phyloP scores from a whole-genome alignment of 2,797 vertebrate genomes.

The Sarcophilus harrisii region DNA sequence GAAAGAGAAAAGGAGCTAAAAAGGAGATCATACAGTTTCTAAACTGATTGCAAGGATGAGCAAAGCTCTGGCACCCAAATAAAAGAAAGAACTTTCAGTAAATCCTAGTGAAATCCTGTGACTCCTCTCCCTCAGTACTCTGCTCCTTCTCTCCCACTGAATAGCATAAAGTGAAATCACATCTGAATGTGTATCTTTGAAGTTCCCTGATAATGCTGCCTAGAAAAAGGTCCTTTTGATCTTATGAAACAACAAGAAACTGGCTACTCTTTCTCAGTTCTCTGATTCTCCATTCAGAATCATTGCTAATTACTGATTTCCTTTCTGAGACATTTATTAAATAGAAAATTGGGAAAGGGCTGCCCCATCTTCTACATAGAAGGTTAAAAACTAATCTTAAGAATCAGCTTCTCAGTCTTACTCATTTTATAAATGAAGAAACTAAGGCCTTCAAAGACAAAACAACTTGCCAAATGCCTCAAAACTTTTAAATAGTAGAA shows the following conservation, averaged over 20 bases:
- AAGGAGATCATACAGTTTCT: not conserved
- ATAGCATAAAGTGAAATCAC: not conserved
- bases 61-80: not conserved
- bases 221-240: not conserved
- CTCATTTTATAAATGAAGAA: not conserved
- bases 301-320: not conserved
- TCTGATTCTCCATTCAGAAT: too few species aligned
- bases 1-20: not conserved
- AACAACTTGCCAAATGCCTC: not conserved
- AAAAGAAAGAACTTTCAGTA: not conserved
- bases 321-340: not conserved
- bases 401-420: not conserved
- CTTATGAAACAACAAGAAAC: not conserved
- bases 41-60: not conserved
- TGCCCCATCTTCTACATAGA: not conserved
- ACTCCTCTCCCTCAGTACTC: not conserved
- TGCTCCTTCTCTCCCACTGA: not conserved
- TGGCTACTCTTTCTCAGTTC: not conserved
- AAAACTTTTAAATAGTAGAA: not conserved
- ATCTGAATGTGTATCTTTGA: not conserved
- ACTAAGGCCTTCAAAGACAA: not conserved
- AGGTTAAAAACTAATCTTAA: not conserved
- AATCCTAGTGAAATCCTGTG: not conserved
- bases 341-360: not conserved
- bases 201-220: not conserved